Evolutionary conservation across 2,113 vertebrate genomes (phyloP), one percentile per base, ranked within the genome.

Genomic region (Actenoides lindsayi): DNA sequence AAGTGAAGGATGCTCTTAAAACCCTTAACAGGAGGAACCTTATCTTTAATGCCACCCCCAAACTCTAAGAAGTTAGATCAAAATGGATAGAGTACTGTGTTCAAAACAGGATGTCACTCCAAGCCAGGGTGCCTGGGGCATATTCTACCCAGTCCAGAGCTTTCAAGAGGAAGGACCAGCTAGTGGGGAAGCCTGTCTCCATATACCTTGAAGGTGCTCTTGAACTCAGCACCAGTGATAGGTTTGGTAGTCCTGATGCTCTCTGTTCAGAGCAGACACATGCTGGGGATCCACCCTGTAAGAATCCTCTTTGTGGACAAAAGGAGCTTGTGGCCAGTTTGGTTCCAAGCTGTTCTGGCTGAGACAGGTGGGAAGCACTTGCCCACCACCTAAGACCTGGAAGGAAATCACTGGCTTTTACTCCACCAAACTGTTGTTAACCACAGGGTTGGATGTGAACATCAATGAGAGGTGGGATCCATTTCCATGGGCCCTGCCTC

Each of bases 1-100:
- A 96, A 98, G 98, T 57, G 30, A 44, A 41, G 28, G 16, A 16
- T 1, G 31, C 30, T 35, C 65, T n/a, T 8, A 17, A 46, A 56
- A 3, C 23, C 35, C 44, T 62, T 21, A 9, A 2, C 31, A 46
- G 42, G 6, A 75, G 48, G 17, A n/a, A 17, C 2, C 25, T 87
- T 20, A 9, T 18, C n/a, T n/a, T 62, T 7, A 33, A 2, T 2
- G 23, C 1, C 50, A 54, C 35, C 41, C 68, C 62, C 48, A 60
- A 41, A 23, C 3, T 44, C 25, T 7, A 3, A 2, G 6, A 9
- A 11, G 4, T 62, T 54, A 46, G 20, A 18, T 18, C 41, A 9
- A 14, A 80, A 48, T 20, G 44, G 18, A 23, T 27, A 56, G 16
- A 35, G 30, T 39, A 42, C 11, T 16, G 3, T 37, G 9, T 78